Base-by-base conservation (phyloP, 1,140 invertebrate species). In the Samia ricini region DNA sequence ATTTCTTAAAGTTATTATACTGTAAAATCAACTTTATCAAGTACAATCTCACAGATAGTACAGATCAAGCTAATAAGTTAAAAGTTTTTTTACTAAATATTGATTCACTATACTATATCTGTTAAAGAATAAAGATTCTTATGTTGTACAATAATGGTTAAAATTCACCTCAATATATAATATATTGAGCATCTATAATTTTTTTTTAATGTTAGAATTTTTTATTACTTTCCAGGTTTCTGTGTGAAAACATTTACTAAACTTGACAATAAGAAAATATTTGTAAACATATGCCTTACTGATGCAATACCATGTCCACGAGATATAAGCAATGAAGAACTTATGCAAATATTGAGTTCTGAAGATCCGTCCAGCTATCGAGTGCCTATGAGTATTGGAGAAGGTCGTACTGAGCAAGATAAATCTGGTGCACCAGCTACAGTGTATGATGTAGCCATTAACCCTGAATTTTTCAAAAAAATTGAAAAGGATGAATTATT, bases 321-420 rank as follows among this genome's bases (percentile, higher is more conserved):
- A 77, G 95, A 98, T 71, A 94, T 98, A 36, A 93, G 93, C 4
- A 95, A 97, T 82, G 92, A 94, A 66, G 92, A 97, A 77, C 87
- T 98, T 0, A 78, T 94, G 56, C 89, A 93, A 56, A 92, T 96
- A 52, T 75, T 97, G 19, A 92, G 94, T 61, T 94, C 95, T 2
- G 94, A 96, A 57, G 93, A 94, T 60, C 92, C 94, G 0, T 92
- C 93, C 4, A 92, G 92, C 49, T 98, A 94, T 81, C 90, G 94
- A 56, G 93, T 98, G 50, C 97, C 97, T 1, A 96, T 98, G 95
- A 97, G 96, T 79, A 95, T 98, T 68, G 97, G 96, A 0, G 94
- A 95, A 78, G 92, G 95, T 51, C 94, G 95, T 71, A 90, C 91
- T 12, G 96, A 97, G 77, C 85, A 91, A 21, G 97, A 98, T 83